A percentile compares a stretch with the other conserved stretches of the same genome.
Conservation (phyloP, 2,888 invertebrate species). For the Aproaerema taeniolella region DNA sequence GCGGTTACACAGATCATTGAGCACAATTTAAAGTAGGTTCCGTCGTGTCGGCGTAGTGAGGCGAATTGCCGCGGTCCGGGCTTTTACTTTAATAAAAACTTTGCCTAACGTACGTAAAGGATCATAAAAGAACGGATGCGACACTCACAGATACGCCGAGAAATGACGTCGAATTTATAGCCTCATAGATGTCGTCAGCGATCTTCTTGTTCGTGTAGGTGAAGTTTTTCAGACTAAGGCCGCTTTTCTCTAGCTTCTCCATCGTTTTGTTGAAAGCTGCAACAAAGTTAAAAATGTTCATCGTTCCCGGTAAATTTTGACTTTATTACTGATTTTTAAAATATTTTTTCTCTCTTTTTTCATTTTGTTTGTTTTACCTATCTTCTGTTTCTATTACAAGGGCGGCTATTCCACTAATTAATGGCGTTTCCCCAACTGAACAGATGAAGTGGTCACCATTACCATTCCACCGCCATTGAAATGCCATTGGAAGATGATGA, state of each 20-base stretch:
- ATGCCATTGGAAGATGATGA: too few relatives aligned
- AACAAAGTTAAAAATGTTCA: too few relatives aligned
- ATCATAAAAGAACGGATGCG: constrained; percentile 13
- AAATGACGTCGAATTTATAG: constrained; percentile 99
- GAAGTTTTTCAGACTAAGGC: constrained; percentile 94
- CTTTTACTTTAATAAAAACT: constrained; percentile 10
- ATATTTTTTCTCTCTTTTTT: too few relatives aligned
- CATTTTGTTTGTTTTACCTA: too few relatives aligned
- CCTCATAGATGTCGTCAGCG: constrained; percentile 96
- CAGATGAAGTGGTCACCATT: too few relatives aligned
- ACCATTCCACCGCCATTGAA: too few relatives aligned
- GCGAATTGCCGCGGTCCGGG: neutral
- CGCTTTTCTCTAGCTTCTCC: constrained; percentile 87
- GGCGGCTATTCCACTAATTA: too few relatives aligned
- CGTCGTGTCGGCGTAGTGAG: neutral
- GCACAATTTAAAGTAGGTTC: neutral
- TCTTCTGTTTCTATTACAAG: too few relatives aligned
- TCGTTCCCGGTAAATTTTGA: too few relatives aligned
- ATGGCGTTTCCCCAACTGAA: too few relatives aligned
- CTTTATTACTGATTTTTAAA: too few relatives aligned
- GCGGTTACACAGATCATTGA: constrained; percentile 1
- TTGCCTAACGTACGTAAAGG: constrained; percentile 12
- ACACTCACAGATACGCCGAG: constrained; percentile 96
- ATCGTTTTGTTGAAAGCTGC: constrained; percentile 97
- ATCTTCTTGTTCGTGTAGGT: constrained; percentile 97